Percentiles rank a stretch among this genome's conserved stretches.
Conservation (phyloP, 2,797 vertebrate species). For the Diplodus puntazzo region DNA sequence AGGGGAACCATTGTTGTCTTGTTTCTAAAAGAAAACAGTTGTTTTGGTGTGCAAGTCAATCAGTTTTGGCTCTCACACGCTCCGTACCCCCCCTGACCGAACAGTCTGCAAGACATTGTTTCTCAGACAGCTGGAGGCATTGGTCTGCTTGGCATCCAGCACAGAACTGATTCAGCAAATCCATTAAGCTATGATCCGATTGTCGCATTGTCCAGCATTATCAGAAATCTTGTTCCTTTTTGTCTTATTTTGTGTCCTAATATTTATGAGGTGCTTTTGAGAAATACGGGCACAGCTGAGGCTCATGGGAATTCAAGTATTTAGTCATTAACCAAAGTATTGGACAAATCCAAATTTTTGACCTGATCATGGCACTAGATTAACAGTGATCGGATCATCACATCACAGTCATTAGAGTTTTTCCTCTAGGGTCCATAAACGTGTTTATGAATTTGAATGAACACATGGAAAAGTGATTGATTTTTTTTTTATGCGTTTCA, state of each 20-base stretch:
- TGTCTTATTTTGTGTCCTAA: too few relatives aligned
- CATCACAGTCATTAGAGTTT: not conserved
- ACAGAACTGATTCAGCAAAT: constrained; percentile 62
- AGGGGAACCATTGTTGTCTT: not conserved
- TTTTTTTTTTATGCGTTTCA: too few relatives aligned
- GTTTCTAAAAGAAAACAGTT: constrained; percentile 1
- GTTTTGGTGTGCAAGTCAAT: not conserved
- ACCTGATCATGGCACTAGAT: not conserved
- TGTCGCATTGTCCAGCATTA: constrained; percentile 32
- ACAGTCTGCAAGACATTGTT: constrained; percentile 39
- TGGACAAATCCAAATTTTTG: not conserved
- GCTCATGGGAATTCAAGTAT: not conserved
- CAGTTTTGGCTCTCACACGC: not conserved
- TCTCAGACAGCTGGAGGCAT: constrained; percentile 51
- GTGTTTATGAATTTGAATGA: too few relatives aligned
- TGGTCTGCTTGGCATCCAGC: constrained; percentile 39
- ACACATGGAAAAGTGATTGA: too few relatives aligned
- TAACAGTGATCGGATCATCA: not conserved
- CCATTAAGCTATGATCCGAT: constrained; percentile 64
- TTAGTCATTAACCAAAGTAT: not conserved
- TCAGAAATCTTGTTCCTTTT: too few relatives aligned
- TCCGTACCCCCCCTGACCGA: constrained; percentile 4
- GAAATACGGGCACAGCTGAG: not conserved
- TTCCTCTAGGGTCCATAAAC: not conserved
- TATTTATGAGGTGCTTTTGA: too few relatives aligned